Base-by-base conservation (phyloP, 2,797 vertebrate species). In the Dermochelys coriacea region DNA sequence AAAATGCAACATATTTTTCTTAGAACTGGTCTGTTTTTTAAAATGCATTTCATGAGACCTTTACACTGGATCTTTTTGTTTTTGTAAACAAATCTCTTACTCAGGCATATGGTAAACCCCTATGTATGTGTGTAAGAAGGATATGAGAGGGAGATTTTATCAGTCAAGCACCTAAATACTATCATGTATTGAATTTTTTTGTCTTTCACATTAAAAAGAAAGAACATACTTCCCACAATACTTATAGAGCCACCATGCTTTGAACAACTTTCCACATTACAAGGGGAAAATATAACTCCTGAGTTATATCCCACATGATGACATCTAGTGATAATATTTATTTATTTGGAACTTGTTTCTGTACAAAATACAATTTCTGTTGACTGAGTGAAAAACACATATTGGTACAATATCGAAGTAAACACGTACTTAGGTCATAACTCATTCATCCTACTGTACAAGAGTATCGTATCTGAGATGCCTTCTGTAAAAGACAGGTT, bases 321-420 rank as follows among this genome's bases (percentile, higher is more conserved):
- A 93, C 25, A 95, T 97, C 96, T 97, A 97, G 95, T 93, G 96
- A 96, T 98, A 96, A 92, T 96, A 97, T 97, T 96, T 82, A 88
- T 96, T 97, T 16, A 27, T 5, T 84, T 96, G 96, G 95, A 97
- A 94, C 88, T 91, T 86, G 85, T 86, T 93, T 93, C 86, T 91
- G 29, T 87, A 88, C 92, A 96, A 91, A 93, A 59, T 50, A 84
- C 84, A 93, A 71, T 96, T 97, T 96, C 96, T 87, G 85, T 34
- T 96, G 89, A 88, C 91, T 85, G 88, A 80, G 75, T 88, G 81
- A 85, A 91, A 93, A 95, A 87, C 68, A 83, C 71, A 84, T 75
- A 86, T 80, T 93, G 85, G 88, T 90, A 59, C 1, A 0, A 47
- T 87, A 45, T 93, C 93, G 95, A 95, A 87, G 93, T 90, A 87